These are phyloP conservation scores for Marisa cornuarietis DNA, from an alignment of 1,140 invertebrate genomes.

Conservation along the genomic window DNA sequence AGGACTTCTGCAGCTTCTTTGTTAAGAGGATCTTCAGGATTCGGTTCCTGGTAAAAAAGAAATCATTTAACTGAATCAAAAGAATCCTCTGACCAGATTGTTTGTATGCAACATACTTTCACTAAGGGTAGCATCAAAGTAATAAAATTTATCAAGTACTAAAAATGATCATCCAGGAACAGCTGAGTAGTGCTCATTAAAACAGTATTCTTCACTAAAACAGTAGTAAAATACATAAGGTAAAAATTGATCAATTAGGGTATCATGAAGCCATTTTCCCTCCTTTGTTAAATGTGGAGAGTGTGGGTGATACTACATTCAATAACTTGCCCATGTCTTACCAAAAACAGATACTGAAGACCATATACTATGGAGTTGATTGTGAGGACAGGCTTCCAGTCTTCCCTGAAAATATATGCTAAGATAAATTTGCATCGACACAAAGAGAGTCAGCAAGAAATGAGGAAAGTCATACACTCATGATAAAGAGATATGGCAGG, in stretches of 20 bases:
- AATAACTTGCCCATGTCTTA: slow-evolving; percentile 66
- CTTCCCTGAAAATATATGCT: slow-evolving; percentile 76
- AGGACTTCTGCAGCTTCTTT: slow-evolving; percentile 99
- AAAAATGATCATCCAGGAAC: no score
- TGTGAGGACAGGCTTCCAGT: slow-evolving; percentile 98
- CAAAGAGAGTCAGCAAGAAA: not conserved
- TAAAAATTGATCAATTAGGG: no score
- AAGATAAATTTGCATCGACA: not conserved
- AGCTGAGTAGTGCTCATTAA: no score
- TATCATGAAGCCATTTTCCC: not conserved
- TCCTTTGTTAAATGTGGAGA: not conserved
- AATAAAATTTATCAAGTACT: no score
- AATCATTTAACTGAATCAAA: not conserved
- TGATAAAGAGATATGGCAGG: slow-evolving; percentile 55
- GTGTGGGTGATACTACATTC: no score
- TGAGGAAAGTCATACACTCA: not conserved
- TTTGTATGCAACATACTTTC: no score
- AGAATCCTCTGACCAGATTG: not conserved
- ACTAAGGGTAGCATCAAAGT: no score
- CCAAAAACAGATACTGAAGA: slow-evolving; percentile 95
- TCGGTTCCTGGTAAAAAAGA: slow-evolving; percentile 82
- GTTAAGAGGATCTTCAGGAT: slow-evolving; percentile 97
- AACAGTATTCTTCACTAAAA: no score
- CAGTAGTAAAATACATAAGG: no score
- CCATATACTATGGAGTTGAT: slow-evolving; percentile 99